These are phyloP conservation scores for Dryobates pubescens DNA, from an alignment of 2,797 vertebrate genomes.

Conservation along the genomic window DNA sequence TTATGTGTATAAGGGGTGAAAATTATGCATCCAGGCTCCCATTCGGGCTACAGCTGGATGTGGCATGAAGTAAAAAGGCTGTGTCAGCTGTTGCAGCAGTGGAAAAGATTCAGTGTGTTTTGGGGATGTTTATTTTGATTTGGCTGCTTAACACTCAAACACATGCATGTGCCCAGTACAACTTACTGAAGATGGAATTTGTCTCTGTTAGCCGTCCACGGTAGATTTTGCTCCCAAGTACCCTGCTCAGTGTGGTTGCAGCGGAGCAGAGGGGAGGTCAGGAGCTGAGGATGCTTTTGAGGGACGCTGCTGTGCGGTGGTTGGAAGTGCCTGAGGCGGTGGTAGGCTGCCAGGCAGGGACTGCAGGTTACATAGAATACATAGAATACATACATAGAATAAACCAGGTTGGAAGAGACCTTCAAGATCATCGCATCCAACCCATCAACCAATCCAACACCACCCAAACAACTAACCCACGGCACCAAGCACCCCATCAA, in stretches of 20 bases:
- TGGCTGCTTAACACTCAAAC: background rate
- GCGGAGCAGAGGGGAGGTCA: fast-evolving
- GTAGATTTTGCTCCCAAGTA: background rate
- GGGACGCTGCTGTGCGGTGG: background rate
- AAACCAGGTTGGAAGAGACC: too few relatives aligned
- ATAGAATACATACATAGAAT: too few relatives aligned
- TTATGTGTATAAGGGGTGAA: background rate
- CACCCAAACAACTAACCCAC: too few relatives aligned
- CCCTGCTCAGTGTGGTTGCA: background rate
- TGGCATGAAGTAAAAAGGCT: background rate
- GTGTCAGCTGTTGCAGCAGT: background rate
- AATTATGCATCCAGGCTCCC: background rate
- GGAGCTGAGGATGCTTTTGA: background rate
- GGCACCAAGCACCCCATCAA: too few relatives aligned
- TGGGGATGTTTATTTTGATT: background rate
- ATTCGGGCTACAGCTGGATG: background rate
- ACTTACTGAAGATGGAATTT: background rate
- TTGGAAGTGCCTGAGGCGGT: background rate
- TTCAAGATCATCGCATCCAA: too few relatives aligned
- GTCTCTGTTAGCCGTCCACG: background rate
- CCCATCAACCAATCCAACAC: too few relatives aligned
- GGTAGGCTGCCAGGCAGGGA: background rate
- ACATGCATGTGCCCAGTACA: background rate
- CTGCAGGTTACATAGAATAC: too few relatives aligned
- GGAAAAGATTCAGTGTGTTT: background rate